Evolutionary conservation across 2,113 vertebrate species (phyloP).

Genomic region (Alectura lathami): DNA sequence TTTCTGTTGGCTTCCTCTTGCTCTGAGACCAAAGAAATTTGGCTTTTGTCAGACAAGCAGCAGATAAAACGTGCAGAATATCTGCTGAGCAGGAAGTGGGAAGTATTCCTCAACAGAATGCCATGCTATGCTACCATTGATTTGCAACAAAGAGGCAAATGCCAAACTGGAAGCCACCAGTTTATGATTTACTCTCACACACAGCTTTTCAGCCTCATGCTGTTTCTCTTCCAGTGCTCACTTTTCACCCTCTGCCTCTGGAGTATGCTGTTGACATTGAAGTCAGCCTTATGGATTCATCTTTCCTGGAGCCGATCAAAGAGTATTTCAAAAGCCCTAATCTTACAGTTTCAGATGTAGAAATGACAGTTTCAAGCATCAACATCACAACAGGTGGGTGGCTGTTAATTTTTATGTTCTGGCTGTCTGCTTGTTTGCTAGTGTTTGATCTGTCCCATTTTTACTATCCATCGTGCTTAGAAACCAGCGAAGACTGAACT

Average conservation of each 20-base stretch:
- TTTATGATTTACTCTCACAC: neutral
- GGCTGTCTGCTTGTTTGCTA: neutral
- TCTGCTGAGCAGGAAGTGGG: neutral
- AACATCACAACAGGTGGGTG: slow-evolving; percentile 74
- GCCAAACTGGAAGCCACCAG: neutral
- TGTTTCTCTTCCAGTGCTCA: slow-evolving; percentile 53
- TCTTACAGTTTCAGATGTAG: slow-evolving; percentile 20
- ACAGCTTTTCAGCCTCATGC: neutral
- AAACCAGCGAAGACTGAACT: neutral
- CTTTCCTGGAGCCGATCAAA: slow-evolving; percentile 45
- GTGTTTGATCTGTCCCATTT: neutral
- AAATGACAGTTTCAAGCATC: slow-evolving; percentile 48
- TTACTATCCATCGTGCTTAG: rapidly evolving
- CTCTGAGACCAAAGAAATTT: neutral
- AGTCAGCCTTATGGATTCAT: slow-evolving; percentile 57
- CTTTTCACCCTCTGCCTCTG: neutral
- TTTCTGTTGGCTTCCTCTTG: neutral
- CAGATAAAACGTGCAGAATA: neutral
- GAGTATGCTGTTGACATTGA: slow-evolving; percentile 64
- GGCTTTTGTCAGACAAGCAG: neutral
- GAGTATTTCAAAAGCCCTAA: slow-evolving; percentile 35
- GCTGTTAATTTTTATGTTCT: neutral
- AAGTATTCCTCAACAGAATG: neutral
- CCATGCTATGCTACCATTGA: neutral
- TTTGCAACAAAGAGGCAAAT: neutral